phyloP scores from a whole-genome alignment of 2,113 vertebrate species.

The Heteronetta atricapilla region DNA sequence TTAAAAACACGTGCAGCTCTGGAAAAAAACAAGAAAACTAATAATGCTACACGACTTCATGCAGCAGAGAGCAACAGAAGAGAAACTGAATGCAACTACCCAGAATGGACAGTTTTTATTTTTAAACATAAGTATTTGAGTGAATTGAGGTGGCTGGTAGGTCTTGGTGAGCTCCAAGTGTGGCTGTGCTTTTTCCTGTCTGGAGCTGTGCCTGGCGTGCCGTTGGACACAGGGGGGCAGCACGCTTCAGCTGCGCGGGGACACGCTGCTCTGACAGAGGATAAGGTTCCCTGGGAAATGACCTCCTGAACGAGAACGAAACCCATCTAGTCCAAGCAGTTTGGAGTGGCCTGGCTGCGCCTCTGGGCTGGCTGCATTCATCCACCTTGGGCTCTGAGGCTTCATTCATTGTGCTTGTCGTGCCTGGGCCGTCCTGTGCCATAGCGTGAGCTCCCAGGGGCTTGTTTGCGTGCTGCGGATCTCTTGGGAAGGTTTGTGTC shows the following conservation, averaged over 20 bases:
- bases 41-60: not conserved
- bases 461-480: not conserved
- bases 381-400: not conserved
- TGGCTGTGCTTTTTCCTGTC: fast-evolving
- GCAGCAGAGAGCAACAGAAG: not conserved
- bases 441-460: not conserved
- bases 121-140: not conserved
- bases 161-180: not conserved
- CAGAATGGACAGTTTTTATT: not conserved
- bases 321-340: fast-evolving
- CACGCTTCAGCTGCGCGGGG: not conserved
- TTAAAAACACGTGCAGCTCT: not conserved
- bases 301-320: fast-evolving
- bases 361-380: not conserved
- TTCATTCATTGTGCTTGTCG: not conserved
- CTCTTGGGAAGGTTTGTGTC: not conserved
- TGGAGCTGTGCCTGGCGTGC: not conserved
- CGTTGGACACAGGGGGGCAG: not conserved
- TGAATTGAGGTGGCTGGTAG: not conserved
- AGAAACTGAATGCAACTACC: not conserved
- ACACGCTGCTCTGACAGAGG: fast-evolving
- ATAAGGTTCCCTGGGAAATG: not conserved
- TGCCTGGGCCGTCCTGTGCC: not conserved
- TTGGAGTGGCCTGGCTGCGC: not conserved
- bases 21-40: not conserved